Percentiles rank a stretch among this genome's conserved stretches.
Evolutionary conservation across 1,140 invertebrate genomes (phyloP).

Genomic region (Elysia chlorotica): DNA sequence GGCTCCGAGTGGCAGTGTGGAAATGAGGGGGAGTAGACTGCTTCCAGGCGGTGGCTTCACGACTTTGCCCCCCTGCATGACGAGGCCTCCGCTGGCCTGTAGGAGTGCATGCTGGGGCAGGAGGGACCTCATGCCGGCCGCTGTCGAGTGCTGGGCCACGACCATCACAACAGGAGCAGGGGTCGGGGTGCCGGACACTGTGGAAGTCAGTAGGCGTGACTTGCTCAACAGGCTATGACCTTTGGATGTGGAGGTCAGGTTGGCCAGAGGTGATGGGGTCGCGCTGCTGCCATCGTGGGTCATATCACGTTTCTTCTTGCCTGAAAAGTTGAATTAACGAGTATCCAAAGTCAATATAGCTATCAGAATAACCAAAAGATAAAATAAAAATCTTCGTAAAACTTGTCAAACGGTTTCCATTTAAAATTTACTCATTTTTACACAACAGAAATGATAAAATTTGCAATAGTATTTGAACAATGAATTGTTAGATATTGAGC

Average conservation of each 20-base stretch:
- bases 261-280: no score
- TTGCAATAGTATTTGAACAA: no score
- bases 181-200: background rate
- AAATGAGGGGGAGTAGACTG: slow-evolving; percentile 9
- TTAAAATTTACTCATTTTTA: no score
- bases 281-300: no score
- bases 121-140: slow-evolving; percentile 26
- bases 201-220: no score
- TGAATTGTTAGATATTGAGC: no score
- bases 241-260: no score
- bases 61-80: background rate
- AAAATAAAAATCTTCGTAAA: background rate
- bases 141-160: slow-evolving; percentile 20
- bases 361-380: background rate
- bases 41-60: slow-evolving; percentile 1
- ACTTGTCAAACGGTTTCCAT: no score
- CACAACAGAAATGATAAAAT: no score
- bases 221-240: no score
- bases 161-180: slow-evolving; percentile 24
- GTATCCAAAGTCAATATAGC: background rate
- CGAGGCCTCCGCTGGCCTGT: background rate
- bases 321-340: background rate
- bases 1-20: slow-evolving; percentile 14
- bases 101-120: slow-evolving; percentile 10
- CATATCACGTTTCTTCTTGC: background rate